Percentiles rank a stretch among this genome's conserved stretches.
These are phyloP conservation scores for Ictalurus furcatus DNA, from an alignment of 2,113 vertebrate species.

Conservation along the genomic window DNA sequence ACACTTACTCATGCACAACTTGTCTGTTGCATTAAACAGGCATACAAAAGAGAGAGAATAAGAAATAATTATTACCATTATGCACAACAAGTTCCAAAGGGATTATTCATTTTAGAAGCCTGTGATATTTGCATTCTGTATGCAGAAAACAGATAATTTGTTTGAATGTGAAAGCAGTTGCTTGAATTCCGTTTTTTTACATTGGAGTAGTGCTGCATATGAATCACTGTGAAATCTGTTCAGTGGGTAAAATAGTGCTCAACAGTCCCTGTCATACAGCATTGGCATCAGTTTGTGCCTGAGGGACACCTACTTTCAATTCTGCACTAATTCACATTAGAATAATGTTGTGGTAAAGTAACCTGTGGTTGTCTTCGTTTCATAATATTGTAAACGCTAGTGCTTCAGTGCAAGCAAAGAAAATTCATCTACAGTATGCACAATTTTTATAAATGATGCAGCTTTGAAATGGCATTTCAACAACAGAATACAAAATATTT, in stretches of 20 bases:
- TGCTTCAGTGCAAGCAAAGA: neutral
- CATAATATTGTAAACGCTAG: neutral
- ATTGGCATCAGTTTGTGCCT: conserved; percentile 43
- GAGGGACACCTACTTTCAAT: conserved; percentile 39
- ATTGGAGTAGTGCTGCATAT: conserved; percentile 33
- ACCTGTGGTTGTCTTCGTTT: neutral
- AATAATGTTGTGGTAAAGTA: conserved; percentile 35
- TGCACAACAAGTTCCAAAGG: conserved; percentile 39
- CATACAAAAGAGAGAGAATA: neutral
- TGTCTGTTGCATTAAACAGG: conserved; percentile 26
- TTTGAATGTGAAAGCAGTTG: conserved; percentile 41
- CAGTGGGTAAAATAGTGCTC: conserved; percentile 31
- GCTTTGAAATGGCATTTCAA: neutral
- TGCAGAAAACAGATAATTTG: conserved; percentile 37
- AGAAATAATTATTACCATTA: conserved; percentile 31
- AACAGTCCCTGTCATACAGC: conserved; percentile 46
- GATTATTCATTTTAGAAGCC: conserved; percentile 38
- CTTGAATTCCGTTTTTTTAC: conserved; percentile 42
- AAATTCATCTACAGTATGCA: neutral
- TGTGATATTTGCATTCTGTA: conserved; percentile 46
- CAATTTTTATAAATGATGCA: neutral
- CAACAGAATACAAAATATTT: neutral
- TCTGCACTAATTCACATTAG: conserved; percentile 35
- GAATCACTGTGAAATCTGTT: conserved; percentile 42
- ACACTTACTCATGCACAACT: conserved; percentile 2